Evolutionary conservation across 1,140 invertebrate species (phyloP).

Genomic region (Drosophila suzukii): DNA sequence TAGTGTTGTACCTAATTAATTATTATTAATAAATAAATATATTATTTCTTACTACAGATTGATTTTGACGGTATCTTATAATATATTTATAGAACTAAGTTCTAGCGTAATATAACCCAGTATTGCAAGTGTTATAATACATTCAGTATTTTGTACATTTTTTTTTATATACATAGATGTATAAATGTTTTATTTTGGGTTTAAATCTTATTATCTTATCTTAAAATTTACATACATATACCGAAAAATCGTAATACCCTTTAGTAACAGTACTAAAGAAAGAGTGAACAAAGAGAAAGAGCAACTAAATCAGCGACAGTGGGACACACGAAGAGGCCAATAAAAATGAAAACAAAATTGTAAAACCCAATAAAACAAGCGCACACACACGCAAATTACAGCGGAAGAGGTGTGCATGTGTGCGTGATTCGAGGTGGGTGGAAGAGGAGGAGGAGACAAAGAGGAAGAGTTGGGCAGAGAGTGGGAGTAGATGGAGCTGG

Average conservation of each 20-base stretch:
- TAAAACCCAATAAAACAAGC: conserved; percentile 66
- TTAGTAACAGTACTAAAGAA: conserved; percentile 10
- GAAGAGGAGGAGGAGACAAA: not conserved
- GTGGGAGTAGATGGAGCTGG: conserved; percentile 20
- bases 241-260: not conserved
- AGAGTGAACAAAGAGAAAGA: conserved; percentile 5
- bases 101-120: too few species aligned
- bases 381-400: conserved; percentile 59
- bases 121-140: too few species aligned
- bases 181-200: not conserved
- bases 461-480: conserved; percentile 35
- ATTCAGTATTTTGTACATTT: too few species aligned
- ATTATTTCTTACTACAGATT: too few species aligned
- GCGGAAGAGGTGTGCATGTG: conserved; percentile 27
- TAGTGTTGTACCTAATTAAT: too few species aligned
- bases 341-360: conserved; percentile 65
- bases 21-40: too few species aligned
- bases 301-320: conserved; percentile 64
- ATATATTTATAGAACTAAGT: too few species aligned
- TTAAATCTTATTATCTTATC: too few species aligned
- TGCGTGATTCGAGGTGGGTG: not conserved
- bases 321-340: conserved; percentile 49
- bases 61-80: too few species aligned
- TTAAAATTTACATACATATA: too few species aligned
- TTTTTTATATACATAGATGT: too few species aligned